Conservation (phyloP, 2,113 vertebrate species). For the Thermophis baileyi region DNA sequence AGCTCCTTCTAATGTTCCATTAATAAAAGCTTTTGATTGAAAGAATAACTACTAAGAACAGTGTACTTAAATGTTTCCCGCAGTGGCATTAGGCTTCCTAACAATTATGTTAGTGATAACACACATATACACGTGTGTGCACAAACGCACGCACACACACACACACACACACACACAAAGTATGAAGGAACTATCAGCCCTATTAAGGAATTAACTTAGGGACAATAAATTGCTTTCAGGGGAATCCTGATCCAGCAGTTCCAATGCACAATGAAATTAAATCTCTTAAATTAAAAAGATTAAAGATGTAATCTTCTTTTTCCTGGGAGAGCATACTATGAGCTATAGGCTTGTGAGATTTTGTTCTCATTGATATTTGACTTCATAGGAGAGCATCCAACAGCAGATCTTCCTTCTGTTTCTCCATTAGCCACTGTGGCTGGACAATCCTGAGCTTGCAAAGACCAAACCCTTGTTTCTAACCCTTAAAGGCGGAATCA, state of each 20-base stretch:
- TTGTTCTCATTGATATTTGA: neutral
- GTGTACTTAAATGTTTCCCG: neutral
- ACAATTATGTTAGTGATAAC: neutral
- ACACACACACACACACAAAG: neutral
- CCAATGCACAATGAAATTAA: neutral
- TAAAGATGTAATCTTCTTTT: neutral
- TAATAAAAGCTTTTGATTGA: neutral
- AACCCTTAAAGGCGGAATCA: neutral
- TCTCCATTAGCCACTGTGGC: neutral
- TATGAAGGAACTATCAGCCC: neutral
- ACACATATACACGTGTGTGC: neutral
- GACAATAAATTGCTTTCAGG: neutral
- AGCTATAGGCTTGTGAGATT: neutral
- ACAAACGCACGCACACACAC: neutral
- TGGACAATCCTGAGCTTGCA: neutral
- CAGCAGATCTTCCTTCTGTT: neutral
- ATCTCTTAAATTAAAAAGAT: neutral
- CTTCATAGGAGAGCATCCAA: neutral
- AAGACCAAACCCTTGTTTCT: neutral
- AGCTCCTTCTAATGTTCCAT: neutral
- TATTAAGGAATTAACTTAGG: neutral
- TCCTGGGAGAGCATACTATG: neutral
- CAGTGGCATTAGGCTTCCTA: neutral
- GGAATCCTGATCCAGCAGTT: neutral
- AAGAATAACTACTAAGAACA: neutral